phyloP scores from a whole-genome alignment of 2,888 invertebrate species.

The Agrochola litura region DNA sequence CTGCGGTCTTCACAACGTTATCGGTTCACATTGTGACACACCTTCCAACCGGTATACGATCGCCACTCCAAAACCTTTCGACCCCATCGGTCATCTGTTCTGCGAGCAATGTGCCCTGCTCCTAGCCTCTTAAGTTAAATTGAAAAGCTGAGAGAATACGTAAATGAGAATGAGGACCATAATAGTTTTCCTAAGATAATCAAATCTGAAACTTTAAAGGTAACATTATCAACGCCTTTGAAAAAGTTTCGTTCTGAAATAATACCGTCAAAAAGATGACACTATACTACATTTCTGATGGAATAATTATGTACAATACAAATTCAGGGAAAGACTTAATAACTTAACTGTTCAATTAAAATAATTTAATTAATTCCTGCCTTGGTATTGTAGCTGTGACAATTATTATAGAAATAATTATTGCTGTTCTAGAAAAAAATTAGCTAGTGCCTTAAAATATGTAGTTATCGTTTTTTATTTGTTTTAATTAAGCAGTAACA shows the following conservation, averaged over 20 bases:
- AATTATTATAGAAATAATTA: slow-evolving; percentile 1
- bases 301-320: slow-evolving; percentile 20
- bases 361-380: slow-evolving; percentile 23
- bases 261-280: neutral
- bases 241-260: slow-evolving; percentile 1
- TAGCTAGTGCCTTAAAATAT: neutral
- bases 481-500: neutral
- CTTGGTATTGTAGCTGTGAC: neutral
- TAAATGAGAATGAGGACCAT: neutral
- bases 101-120: neutral
- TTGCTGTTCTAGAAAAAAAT: slow-evolving; percentile 13
- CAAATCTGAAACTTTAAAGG: neutral
- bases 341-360: slow-evolving; percentile 40
- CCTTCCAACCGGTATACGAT: fast-evolving
- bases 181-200: neutral
- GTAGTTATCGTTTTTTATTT: neutral
- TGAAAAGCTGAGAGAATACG: neutral
- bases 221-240: neutral
- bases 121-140: neutral
- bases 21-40: neutral
- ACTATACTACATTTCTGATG: neutral
- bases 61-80: neutral
- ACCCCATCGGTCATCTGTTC: neutral
- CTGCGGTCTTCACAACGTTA: neutral
- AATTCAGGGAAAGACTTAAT: slow-evolving; percentile 23